Base-by-base conservation (phyloP, 2,797 vertebrate genomes). In the Pseudomugil gertrudae region DNA sequence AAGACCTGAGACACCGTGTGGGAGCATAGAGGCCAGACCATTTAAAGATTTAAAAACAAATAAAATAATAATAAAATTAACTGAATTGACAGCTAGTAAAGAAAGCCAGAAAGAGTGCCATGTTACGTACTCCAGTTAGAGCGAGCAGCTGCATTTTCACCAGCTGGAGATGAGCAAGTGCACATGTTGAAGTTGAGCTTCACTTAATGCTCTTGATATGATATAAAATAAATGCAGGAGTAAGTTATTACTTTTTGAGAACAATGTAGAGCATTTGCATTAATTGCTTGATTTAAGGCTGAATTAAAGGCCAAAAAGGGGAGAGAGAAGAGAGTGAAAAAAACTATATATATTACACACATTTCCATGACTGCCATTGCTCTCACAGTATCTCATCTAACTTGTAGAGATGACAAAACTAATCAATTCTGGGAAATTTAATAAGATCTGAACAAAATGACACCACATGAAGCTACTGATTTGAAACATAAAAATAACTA, bases 181-280 rank as follows among this genome's bases (percentile, higher is more conserved):
- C n/a, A n/a, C n/a, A n/a, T 63, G 53, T 27, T 68, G 56, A 62
- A 63, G 10, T 51, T 67, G 50, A 32, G 54, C 29, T 63, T 63
- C 10, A 51, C 52, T 81, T 70, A 53, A 79, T 66, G 7, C 13
- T 72, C 50, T 67, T 53, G 38, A 63, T 52, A 54, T 21, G 36
- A 73, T 57, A 52, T 66, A 32, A 63, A 72, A 72, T 72, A 61
- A 76, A 78, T 24, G 36, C 62, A 72, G 52, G 55, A 70, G 58
- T 33, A 64, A 69, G 33, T 40, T 29, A 9, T 55, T 35, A 35
- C 32, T 71, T 14, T n/a, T 30, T 55, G 33, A 38, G 35, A 73
- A 67, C 48, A 71, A 55, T 63, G 10, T 61, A 66, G 48, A 60
- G 64, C 35, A 23, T 24, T 57, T 62, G 57, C 30, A 69, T 45